A percentile compares a stretch with the other conserved stretches of the same genome.
These are phyloP conservation scores for Drosophila obscura DNA, from an alignment of 1,140 invertebrate genomes.

Conservation along the genomic window DNA sequence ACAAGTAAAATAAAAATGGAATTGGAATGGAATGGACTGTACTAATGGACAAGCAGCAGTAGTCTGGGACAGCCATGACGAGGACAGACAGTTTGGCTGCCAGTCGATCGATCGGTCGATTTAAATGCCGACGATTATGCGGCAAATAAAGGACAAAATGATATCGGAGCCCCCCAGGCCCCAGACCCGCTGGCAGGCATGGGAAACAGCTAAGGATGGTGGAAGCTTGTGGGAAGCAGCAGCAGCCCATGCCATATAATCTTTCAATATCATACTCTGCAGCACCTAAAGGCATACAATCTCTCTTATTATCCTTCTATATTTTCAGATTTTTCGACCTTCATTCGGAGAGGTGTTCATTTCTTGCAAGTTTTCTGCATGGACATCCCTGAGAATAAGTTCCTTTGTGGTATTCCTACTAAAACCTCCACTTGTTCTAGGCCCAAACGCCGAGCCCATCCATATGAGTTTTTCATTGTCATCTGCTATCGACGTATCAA, in stretches of 20 bases:
- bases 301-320: no score
- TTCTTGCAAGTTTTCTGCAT: constrained; percentile 5
- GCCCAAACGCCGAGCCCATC: constrained; percentile 14
- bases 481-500: constrained; percentile 56
- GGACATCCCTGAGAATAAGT: no score
- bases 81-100: neutral
- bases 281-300: no score
- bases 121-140: constrained; percentile 12
- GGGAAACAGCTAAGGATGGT: neutral
- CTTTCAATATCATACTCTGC: no score
- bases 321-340: no score
- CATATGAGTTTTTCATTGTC: constrained; percentile 32
- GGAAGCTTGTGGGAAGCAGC: no score
- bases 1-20: constrained; percentile 10
- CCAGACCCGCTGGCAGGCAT: neutral
- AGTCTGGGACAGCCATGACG: constrained; percentile 1
- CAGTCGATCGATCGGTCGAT: constrained; percentile 3
- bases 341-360: neutral
- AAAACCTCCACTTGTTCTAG: constrained; percentile 28
- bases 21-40: constrained; percentile 8
- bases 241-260: no score
- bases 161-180: neutral
- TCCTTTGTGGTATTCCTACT: constrained; percentile 22
- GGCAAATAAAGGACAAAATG: constrained; percentile 7
- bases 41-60: constrained; percentile 9